Evolutionary conservation across 2,888 invertebrate species (phyloP).

Genomic region (Craniophora ligustri): DNA sequence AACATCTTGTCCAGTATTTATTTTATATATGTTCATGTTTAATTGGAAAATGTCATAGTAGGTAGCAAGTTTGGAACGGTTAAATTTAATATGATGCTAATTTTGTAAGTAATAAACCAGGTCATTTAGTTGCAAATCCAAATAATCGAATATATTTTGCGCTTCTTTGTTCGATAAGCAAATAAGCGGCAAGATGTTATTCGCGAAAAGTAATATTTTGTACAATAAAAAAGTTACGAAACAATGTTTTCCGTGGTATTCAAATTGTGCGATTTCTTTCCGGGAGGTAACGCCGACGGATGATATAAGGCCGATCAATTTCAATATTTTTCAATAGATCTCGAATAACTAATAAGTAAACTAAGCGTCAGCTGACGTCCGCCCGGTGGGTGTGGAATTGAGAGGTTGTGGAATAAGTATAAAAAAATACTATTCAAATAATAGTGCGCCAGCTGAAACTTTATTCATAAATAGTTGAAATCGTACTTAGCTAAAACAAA

Average conservation of each 20-base stretch:
- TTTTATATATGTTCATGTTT: not conserved
- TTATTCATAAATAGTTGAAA: no score
- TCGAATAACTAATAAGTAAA: not conserved
- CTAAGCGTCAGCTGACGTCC: no score
- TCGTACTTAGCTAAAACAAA: no score
- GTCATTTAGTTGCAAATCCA: conserved; percentile 17
- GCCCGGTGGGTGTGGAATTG: no score
- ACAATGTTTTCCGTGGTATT: conserved; percentile 44
- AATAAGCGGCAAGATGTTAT: conserved; percentile 24
- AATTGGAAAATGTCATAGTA: not conserved
- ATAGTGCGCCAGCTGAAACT: no score
- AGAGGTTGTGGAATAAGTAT: no score
- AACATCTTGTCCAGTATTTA: not conserved
- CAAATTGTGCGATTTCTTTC: conserved; percentile 15
- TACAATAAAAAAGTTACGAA: conserved; percentile 14
- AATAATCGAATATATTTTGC: conserved; percentile 9
- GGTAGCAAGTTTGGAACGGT: not conserved
- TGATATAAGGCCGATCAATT: no score
- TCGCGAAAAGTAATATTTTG: conserved; percentile 22
- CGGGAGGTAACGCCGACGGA: no score
- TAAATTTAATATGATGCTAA: conserved; percentile 14
- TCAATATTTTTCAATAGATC: not conserved
- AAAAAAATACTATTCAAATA: no score
- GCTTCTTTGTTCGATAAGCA: conserved; percentile 19
- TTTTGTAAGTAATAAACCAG: conserved; percentile 39